Evolutionary conservation across 2,888 invertebrate genomes (phyloP).

Genomic region (Loripinus fragilis): DNA sequence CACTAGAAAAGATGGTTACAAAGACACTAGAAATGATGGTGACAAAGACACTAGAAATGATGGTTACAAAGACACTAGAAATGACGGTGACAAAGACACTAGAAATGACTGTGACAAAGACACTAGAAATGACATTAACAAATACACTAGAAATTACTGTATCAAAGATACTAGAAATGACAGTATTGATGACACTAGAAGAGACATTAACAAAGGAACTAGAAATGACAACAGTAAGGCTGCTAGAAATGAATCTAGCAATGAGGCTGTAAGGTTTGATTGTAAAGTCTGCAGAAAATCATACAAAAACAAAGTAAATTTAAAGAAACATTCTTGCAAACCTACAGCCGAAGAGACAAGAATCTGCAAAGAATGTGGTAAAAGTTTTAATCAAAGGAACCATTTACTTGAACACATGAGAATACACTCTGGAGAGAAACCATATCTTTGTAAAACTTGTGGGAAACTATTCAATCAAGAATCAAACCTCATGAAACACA

Average conservation of each 20-base stretch:
- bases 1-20: too few species aligned
- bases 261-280: neutral
- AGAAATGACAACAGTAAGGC: too few species aligned
- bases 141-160: too few species aligned
- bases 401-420: neutral
- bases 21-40: too few species aligned
- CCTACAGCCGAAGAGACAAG: neutral
- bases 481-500: neutral
- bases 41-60: too few species aligned
- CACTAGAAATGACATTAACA: too few species aligned
- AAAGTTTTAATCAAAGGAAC: neutral
- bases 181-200: too few species aligned
- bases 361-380: neutral
- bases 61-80: too few species aligned
- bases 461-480: neutral
- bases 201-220: too few species aligned
- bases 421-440: slow-evolving; percentile 1
- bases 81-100: neutral
- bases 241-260: too few species aligned
- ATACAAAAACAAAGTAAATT: slow-evolving; percentile 2
- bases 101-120: neutral
- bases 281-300: neutral
- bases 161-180: too few species aligned
- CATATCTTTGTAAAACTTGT: slow-evolving; percentile 2
- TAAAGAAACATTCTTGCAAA: neutral